Base-by-base conservation (phyloP, 2,888 invertebrate genomes). In the Aphodius granarius region DNA sequence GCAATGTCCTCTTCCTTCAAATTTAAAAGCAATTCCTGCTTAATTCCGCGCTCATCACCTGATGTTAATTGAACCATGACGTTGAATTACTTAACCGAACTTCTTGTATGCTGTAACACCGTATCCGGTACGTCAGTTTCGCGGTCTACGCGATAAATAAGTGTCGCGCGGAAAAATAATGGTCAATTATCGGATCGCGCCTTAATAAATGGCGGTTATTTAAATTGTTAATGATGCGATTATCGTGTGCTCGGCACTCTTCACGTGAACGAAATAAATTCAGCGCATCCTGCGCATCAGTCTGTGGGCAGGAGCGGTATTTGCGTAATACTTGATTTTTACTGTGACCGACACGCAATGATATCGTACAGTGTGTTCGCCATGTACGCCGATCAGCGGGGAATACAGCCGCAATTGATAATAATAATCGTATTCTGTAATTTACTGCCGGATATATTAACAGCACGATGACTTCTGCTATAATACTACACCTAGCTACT, bases 151-250 rank as follows among this genome's bases (percentile, higher is more conserved):
- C 43, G 43, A 43, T 43, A 43, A 43, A 43, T 43, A 43, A 43
- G 43, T 3, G 43, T 43, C 43, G 43, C 43, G 3, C 2, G 43
- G 43, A 43, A 43, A 43, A 43, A 43, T 43, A 9, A 43, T 43
- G 43, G 43, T 43, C 43, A 43, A 43, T 43, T 43, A 43, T 43
- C 23, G 23, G 23, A 5, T 16, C 65, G 19, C 65, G 65, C 19
- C 21, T 21, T 21, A 68, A 68, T 68, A 68, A 68, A 68, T 68
- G 22, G 68, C 68, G 20, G 68, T 68, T 68, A 68, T 68, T 68
- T 68, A 68, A 68, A 68, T 68, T 68, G 68, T 68, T 68, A 68
- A 68, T 68, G 68, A 22, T 20, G 19, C 68, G 68, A 68, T 68
- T 68, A 68, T 21, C 68, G 68, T 68, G 68, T 20, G 68, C 68